Conservation (phyloP, 2,888 invertebrate species). For the Agrotis puta region DNA sequence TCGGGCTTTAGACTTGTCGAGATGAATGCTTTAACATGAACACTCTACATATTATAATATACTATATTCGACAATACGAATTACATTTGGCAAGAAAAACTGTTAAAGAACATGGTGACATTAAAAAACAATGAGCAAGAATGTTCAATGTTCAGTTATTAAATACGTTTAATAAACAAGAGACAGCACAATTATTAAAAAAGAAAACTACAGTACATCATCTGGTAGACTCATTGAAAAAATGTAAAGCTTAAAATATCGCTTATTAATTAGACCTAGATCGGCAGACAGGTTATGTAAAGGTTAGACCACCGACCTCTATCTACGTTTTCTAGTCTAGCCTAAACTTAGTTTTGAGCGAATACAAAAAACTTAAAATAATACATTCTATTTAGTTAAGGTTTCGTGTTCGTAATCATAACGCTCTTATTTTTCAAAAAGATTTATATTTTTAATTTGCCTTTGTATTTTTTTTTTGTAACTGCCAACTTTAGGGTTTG, state of each 20-base stretch:
- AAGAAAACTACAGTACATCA: too few relatives aligned
- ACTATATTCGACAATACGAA: too few relatives aligned
- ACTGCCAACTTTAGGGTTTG: constrained; percentile 41
- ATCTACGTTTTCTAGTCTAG: not conserved
- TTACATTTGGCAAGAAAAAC: too few relatives aligned
- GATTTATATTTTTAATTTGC: constrained; percentile 31
- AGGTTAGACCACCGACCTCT: not conserved
- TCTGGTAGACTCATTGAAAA: too few relatives aligned
- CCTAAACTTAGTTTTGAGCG: not conserved
- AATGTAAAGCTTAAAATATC: not conserved
- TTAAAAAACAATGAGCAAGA: too few relatives aligned
- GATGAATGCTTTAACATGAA: too few relatives aligned
- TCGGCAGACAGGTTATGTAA: not conserved
- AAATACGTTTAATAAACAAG: too few relatives aligned
- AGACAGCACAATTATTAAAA: too few relatives aligned
- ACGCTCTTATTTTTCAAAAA: constrained; percentile 16
- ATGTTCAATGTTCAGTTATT: too few relatives aligned
- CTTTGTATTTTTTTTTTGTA: constrained; percentile 47
- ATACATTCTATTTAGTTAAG: not conserved
- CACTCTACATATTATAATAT: too few relatives aligned
- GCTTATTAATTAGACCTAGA: not conserved
- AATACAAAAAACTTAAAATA: not conserved
- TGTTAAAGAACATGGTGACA: too few relatives aligned
- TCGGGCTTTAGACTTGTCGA: not conserved
- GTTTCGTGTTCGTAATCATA: not conserved